Evolutionary conservation across 2,113 vertebrate genomes (phyloP), one percentile per base, ranked within the genome.

Genomic region (Xenopus borealis): DNA sequence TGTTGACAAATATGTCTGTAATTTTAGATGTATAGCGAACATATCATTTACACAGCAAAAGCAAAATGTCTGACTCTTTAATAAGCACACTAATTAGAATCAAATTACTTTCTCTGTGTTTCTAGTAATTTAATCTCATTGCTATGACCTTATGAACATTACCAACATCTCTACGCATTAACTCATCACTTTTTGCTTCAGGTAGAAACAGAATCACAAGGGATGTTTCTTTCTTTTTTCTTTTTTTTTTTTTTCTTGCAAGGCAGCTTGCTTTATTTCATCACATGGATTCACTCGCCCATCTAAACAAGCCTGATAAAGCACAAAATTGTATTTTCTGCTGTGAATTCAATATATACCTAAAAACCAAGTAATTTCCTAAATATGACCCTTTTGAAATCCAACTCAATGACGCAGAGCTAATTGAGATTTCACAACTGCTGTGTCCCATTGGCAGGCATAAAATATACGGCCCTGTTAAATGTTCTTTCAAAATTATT

Each of bases 391-490:
- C 20, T 27, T 63, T 53, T 52, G 17, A 16, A 30, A 47, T 57
- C 27, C 50, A 7, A n/a, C 2, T 19, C 10, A 57, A 12, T 18
- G 59, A 52, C 2, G 4, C 30, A 4, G 13, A 30, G 12, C 52
- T 58, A 23, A 57, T 66, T 66, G 5, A 67, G 64, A 74, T 47
- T 73, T 74, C 72, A 67, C 55, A 47, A 47, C 30, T 67, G 44
- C 16, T 47, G 14, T 10, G 45, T 63, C 61, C 47, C 64, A 67
- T 59, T 8, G 53, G 47, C 63, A 66, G 12, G 20, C 33, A 19
- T 30, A 44, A 58, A 59, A 53, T 23, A 74, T 20, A 17, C 45
- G 47, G 20, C 19, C 18, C 20, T 10, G 3, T 55, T 58, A 65
- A 65, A 66, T 33, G 63, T 19, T 57, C 50, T 57, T 45, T 27